phyloP scores from a whole-genome alignment of 2,888 invertebrate genomes.

The Drosophila quasianomalipes region DNA sequence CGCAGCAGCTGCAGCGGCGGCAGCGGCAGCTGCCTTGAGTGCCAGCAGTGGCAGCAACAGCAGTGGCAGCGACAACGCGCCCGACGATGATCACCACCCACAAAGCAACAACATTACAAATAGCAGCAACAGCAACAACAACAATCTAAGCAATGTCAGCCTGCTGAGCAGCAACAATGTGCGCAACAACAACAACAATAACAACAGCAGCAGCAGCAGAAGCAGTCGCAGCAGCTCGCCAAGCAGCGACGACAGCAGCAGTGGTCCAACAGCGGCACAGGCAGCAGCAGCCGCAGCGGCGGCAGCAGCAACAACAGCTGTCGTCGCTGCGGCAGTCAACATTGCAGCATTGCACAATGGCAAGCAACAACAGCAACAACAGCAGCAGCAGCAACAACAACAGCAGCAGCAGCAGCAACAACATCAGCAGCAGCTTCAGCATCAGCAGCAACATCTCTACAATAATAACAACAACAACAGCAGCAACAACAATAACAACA shows the following conservation, averaged over 20 bases:
- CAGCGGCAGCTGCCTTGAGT: slow-evolving; percentile 60
- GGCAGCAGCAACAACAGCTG: slow-evolving; percentile 53
- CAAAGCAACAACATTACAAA: slow-evolving; percentile 34
- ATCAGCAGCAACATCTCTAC: slow-evolving; percentile 12
- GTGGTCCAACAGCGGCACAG: slow-evolving; percentile 35
- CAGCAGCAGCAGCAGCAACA: slow-evolving; percentile 1
- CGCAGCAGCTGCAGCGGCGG: slow-evolving; percentile 65
- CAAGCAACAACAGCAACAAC: slow-evolving; percentile 59
- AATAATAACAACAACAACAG: slow-evolving; percentile 23
- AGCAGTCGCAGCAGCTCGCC: slow-evolving; percentile 38
- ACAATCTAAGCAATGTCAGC: slow-evolving; percentile 17
- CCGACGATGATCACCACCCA: slow-evolving; percentile 8
- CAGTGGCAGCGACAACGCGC: slow-evolving; percentile 43
- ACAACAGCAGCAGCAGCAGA: slow-evolving; percentile 33
- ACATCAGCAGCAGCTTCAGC: slow-evolving; percentile 29
- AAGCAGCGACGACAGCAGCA: slow-evolving; percentile 54
- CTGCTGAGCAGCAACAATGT: slow-evolving; percentile 28
- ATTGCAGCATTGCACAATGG: slow-evolving; percentile 57
- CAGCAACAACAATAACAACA: slow-evolving; percentile 24
- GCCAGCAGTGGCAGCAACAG: slow-evolving; percentile 56
- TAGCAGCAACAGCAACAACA: slow-evolving; percentile 35
- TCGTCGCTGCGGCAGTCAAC: slow-evolving; percentile 65
- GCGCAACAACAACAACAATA: slow-evolving; percentile 27
- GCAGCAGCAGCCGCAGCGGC: slow-evolving; percentile 28
- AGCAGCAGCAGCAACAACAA: slow-evolving; percentile 24